phyloP scores from a whole-genome alignment of 2,888 invertebrate genomes.

The Orthosia gothica region DNA sequence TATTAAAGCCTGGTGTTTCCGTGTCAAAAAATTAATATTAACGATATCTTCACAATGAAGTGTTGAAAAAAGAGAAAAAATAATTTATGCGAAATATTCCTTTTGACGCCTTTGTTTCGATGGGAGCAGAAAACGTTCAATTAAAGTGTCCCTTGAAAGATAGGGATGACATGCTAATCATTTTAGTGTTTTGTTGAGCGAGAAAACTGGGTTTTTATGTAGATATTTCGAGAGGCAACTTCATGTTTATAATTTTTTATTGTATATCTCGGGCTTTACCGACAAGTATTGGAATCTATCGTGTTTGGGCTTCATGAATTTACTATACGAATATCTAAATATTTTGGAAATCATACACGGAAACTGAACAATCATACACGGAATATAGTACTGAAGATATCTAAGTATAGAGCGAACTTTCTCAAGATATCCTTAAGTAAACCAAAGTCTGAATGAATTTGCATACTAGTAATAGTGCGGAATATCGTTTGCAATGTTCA shows the following conservation, averaged over 20 bases:
- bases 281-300: not conserved
- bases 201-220: slow-evolving; percentile 20
- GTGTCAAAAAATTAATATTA: slow-evolving; percentile 91
- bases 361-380: not conserved
- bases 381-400: not conserved
- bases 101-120: slow-evolving; percentile 88
- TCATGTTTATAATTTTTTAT: not conserved
- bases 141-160: slow-evolving; percentile 78
- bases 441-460: slow-evolving; percentile 34
- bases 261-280: not conserved
- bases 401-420: slow-evolving; percentile 18
- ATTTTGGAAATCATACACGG: not conserved
- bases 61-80: slow-evolving; percentile 84
- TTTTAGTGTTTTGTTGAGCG: slow-evolving; percentile 54
- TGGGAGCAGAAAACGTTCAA: slow-evolving; percentile 82
- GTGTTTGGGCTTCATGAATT: not conserved
- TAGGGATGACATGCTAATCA: slow-evolving; percentile 62
- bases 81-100: slow-evolving; percentile 90
- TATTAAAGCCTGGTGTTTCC: slow-evolving; percentile 87
- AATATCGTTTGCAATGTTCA: slow-evolving; percentile 34
- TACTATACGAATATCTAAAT: not conserved
- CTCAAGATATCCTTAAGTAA: slow-evolving; percentile 21
- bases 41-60: slow-evolving; percentile 90
- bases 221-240: not conserved
- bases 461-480: slow-evolving; percentile 30